Conservation (phyloP, 2,888 invertebrate genomes). For the Mythimna lalbum region DNA sequence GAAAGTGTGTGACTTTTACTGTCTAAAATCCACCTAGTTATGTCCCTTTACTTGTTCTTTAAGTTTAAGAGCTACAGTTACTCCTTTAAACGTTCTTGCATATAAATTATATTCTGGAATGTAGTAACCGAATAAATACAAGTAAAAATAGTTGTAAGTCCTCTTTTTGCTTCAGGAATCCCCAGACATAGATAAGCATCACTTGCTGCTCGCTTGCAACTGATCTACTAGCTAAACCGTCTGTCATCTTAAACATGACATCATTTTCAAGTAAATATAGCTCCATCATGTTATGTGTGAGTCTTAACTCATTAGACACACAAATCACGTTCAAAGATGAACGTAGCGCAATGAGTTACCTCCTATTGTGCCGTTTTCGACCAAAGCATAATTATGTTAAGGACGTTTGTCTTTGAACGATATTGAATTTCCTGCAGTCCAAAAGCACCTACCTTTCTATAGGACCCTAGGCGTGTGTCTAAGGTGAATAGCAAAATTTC, state of each 20-base stretch:
- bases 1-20: too few species aligned
- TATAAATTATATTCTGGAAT: too few species aligned
- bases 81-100: too few species aligned
- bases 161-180: background rate
- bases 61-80: too few species aligned
- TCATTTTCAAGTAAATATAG: slow-evolving; percentile 51
- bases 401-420: slow-evolving; percentile 31
- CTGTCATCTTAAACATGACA: slow-evolving; percentile 45
- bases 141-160: too few species aligned
- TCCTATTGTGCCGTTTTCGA: slow-evolving; percentile 61
- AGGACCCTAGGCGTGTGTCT: slow-evolving; percentile 20
- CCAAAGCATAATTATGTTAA: slow-evolving; percentile 33
- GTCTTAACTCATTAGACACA: slow-evolving; percentile 46
- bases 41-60: too few species aligned
- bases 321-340: slow-evolving; percentile 61
- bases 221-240: slow-evolving; percentile 20
- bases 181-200: background rate
- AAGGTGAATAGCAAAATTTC: slow-evolving; percentile 39
- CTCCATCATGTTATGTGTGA: slow-evolving; percentile 31
- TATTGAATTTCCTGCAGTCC: slow-evolving; percentile 5
- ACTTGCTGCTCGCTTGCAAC: slow-evolving; percentile 17
- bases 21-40: too few species aligned
- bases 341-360: slow-evolving; percentile 43
- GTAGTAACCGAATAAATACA: too few species aligned
- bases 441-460: background rate